Percentiles rank a stretch among this genome's conserved stretches.
phyloP scores from a whole-genome alignment of 2,797 vertebrate species.

The Cetoscarus ocellatus region DNA sequence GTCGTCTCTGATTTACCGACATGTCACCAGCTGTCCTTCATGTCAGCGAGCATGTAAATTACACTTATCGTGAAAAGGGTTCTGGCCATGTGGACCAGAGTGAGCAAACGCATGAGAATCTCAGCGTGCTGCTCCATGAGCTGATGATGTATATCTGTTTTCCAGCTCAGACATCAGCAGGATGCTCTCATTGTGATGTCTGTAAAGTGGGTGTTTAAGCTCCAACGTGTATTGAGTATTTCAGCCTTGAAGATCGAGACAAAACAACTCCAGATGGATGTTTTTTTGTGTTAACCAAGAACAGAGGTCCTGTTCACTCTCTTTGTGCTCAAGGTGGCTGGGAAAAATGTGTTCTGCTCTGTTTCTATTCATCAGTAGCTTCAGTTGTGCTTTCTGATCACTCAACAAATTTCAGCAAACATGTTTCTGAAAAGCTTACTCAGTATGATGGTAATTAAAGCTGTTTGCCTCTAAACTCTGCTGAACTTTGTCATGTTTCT shows the following conservation, averaged over 20 bases:
- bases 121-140: neutral
- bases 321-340: neutral
- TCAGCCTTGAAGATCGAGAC: slow-evolving; percentile 24
- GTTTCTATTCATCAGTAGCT: slow-evolving; percentile 6
- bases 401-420: too few species aligned
- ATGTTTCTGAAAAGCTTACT: too few species aligned
- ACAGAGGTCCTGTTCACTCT: neutral
- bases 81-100: neutral
- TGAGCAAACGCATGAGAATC: slow-evolving; percentile 15
- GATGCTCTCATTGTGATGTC: slow-evolving; percentile 26
- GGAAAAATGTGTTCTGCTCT: slow-evolving; percentile 11
- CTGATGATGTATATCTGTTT: slow-evolving; percentile 52
- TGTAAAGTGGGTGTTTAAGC: slow-evolving; percentile 21
- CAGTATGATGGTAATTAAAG: too few species aligned
- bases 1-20: slow-evolving; percentile 33
- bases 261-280: slow-evolving; percentile 63
- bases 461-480: slow-evolving; percentile 19
- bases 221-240: slow-evolving; percentile 16
- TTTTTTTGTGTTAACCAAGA: slow-evolving; percentile 24
- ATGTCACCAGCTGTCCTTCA: slow-evolving; percentile 21
- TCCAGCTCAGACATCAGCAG: slow-evolving; percentile 25
- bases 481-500: slow-evolving; percentile 28
- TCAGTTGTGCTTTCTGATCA: slow-evolving; percentile 10
- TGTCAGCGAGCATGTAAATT: slow-evolving; percentile 39
- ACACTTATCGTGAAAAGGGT: slow-evolving; percentile 3